Evolutionary conservation across 1,140 invertebrate genomes (phyloP).

Genomic region (Calliphora vicina): DNA sequence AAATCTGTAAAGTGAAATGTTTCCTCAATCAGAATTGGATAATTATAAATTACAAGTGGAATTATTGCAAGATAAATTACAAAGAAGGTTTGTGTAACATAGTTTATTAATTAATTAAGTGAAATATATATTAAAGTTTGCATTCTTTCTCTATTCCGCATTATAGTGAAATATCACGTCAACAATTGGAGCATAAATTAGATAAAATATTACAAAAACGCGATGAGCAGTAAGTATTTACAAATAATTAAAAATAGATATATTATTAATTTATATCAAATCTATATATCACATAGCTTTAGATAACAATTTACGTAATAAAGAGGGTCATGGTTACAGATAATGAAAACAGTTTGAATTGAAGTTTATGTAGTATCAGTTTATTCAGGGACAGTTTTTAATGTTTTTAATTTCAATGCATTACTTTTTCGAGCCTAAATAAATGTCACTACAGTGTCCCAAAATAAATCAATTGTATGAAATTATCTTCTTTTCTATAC

Average conservation of each 20-base stretch:
- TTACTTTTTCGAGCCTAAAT: too few relatives aligned
- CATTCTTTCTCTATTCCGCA: conserved; percentile 12
- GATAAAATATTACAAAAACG: conserved; percentile 59
- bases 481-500: too few relatives aligned
- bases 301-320: too few relatives aligned
- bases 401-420: too few relatives aligned
- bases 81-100: conserved; percentile 48
- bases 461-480: too few relatives aligned
- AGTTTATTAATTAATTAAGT: not conserved
- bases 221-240: conserved; percentile 56
- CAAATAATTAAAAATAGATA: not conserved
- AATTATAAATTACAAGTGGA: conserved; percentile 62
- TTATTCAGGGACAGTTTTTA: too few relatives aligned
- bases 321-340: too few relatives aligned
- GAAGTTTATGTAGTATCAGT: too few relatives aligned
- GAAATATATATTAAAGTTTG: not conserved
- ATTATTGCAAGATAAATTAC: conserved; percentile 57
- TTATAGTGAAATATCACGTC: conserved; percentile 57
- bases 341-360: too few relatives aligned
- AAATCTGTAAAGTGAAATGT: conserved; percentile 45
- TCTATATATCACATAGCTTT: too few relatives aligned
- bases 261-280: too few relatives aligned
- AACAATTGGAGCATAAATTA: conserved; percentile 59
- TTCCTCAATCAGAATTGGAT: conserved; percentile 58
- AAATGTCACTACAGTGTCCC: too few relatives aligned